phyloP scores from a whole-genome alignment of 1,140 invertebrate genomes.

The Drosophila malerkotliana region DNA sequence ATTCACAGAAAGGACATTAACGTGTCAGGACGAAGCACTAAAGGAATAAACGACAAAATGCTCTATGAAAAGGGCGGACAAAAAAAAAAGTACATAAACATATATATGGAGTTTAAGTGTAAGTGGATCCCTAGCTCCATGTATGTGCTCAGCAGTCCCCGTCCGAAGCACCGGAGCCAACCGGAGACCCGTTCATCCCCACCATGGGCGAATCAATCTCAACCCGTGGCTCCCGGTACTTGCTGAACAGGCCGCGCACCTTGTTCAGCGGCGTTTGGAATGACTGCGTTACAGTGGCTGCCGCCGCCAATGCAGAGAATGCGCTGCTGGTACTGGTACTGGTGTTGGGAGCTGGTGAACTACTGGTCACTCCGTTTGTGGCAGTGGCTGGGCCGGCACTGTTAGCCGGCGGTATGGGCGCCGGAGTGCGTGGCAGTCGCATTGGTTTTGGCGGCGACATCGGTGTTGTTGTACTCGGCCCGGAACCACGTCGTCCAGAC shows the following conservation, averaged over 20 bases:
- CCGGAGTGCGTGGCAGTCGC: conserved; percentile 3
- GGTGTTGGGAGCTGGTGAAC: not conserved
- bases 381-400: not conserved
- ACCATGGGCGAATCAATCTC: conserved; percentile 5
- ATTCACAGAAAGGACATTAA: not conserved
- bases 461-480: conserved; percentile 4
- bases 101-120: not conserved
- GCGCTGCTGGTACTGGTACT: not conserved
- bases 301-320: conserved; percentile 6
- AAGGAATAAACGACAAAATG: not conserved
- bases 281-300: conserved; percentile 31
- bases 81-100: conserved; percentile 3
- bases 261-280: conserved; percentile 59
- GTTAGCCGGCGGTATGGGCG: not conserved
- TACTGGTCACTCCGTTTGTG: not conserved
- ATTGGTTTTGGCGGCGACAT: conserved; percentile 20
- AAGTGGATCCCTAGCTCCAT: not conserved
- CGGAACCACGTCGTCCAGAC: conserved; percentile 14
- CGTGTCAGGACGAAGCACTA: not conserved
- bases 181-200: not conserved
- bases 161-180: not conserved
- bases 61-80: not conserved
- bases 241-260: conserved; percentile 51
- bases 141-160: not conserved
- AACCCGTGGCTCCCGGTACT: conserved; percentile 39